Evolutionary conservation across 2,113 vertebrate genomes (phyloP).

Genomic region (Xenopus borealis): DNA sequence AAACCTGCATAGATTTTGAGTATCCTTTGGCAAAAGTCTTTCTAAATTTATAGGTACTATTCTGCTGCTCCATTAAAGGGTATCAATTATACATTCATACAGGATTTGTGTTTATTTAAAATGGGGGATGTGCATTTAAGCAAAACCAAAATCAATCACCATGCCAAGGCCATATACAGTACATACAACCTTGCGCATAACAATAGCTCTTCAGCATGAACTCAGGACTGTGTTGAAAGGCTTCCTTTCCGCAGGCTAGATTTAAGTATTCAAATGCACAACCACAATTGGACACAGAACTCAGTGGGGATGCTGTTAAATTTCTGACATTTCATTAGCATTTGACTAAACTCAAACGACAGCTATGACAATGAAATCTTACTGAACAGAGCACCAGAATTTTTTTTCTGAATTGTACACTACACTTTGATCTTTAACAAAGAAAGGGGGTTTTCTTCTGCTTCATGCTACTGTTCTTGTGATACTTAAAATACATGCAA

Average conservation of each 20-base stretch:
- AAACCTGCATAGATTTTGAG: no score
- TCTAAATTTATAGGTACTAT: no score
- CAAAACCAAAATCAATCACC: slow-evolving; percentile 29
- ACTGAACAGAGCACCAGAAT: slow-evolving; percentile 40
- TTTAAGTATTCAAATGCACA: slow-evolving; percentile 53
- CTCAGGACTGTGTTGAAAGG: slow-evolving; percentile 42
- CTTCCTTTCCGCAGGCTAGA: slow-evolving; percentile 44
- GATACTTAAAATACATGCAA: neutral
- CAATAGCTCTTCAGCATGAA: slow-evolving; percentile 44
- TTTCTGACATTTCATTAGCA: slow-evolving; percentile 50
- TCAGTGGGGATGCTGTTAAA: slow-evolving; percentile 49
- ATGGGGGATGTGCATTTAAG: slow-evolving; percentile 13
- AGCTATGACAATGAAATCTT: slow-evolving; percentile 50
- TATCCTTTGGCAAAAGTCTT: no score
- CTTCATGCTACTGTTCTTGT: neutral
- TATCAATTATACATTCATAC: slow-evolving; percentile 22
- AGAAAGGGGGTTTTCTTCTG: neutral
- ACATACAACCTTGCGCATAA: slow-evolving; percentile 32
- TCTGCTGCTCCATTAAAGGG: neutral
- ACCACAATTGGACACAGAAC: slow-evolving; percentile 40
- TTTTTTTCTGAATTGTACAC: neutral
- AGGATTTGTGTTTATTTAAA: slow-evolving; percentile 16
- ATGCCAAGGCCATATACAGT: slow-evolving; percentile 4
- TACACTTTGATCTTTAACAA: slow-evolving; percentile 41
- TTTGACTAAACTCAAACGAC: slow-evolving; percentile 48